Conservation (phyloP, 2,797 vertebrate species). For the Rhynchotus rufescens region DNA sequence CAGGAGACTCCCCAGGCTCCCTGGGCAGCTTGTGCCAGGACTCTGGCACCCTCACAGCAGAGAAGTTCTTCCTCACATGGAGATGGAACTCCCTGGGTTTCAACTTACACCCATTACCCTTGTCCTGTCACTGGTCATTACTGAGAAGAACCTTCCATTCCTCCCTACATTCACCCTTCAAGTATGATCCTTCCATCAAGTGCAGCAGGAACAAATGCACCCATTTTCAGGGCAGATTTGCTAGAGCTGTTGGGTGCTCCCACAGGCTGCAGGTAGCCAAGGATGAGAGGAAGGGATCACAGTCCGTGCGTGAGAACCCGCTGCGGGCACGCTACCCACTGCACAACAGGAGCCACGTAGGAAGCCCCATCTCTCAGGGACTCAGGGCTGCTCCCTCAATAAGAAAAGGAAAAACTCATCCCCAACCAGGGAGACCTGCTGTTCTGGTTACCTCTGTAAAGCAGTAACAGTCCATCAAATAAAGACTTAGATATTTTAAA, state of each 20-base stretch:
- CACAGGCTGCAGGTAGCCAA: background rate
- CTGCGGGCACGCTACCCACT: accelerated
- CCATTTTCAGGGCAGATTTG: background rate
- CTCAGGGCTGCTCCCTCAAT: background rate
- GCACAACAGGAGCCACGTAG: background rate
- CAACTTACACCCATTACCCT: too few relatives aligned
- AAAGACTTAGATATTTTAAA: background rate
- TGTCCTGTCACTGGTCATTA: too few relatives aligned
- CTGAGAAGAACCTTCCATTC: too few relatives aligned
- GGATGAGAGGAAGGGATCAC: accelerated
- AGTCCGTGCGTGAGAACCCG: background rate
- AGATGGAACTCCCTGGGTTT: too few relatives aligned
- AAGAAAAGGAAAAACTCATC: background rate
- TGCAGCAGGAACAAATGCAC: background rate
- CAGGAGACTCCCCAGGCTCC: too few relatives aligned
- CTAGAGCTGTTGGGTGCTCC: background rate
- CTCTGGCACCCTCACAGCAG: too few relatives aligned
- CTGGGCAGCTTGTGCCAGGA: too few relatives aligned
- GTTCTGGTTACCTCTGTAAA: background rate
- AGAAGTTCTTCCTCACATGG: too few relatives aligned
- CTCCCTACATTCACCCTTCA: too few relatives aligned
- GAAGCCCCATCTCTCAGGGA: background rate
- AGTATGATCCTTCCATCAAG: background rate
- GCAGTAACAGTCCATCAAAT: background rate
- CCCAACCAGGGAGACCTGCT: background rate